A percentile compares a stretch with the other conserved stretches of the same genome.
Conservation (phyloP, 2,113 vertebrate species). For the cattle (Bos taurus) region DNA sequence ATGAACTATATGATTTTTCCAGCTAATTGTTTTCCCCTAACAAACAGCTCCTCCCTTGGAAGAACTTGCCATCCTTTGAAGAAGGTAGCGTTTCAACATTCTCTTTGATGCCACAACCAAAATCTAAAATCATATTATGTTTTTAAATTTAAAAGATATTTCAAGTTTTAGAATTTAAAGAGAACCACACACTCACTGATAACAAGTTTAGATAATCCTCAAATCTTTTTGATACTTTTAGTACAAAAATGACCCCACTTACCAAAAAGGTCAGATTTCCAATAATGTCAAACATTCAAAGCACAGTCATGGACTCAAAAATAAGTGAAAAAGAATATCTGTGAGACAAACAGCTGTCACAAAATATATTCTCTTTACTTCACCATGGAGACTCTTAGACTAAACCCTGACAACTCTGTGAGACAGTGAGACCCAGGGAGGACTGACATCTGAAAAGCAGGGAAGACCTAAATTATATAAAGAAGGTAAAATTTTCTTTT, state of each 20-base stretch:
- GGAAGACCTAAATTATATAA: not conserved
- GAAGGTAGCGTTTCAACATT: not conserved
- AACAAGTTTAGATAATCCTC: not conserved
- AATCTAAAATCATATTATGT: not conserved
- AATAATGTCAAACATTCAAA: not conserved
- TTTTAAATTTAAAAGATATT: not conserved
- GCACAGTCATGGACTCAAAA: not conserved
- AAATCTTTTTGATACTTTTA: not conserved
- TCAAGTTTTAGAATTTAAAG: conserved; percentile 7
- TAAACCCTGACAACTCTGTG: not conserved
- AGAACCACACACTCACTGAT: not conserved
- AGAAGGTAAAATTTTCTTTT: not conserved
- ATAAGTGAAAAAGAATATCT: not conserved
- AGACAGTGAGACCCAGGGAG: not conserved
- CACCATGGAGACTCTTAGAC: not conserved
- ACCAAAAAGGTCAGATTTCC: not conserved
- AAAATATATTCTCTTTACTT: not conserved
- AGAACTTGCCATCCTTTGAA: not conserved
- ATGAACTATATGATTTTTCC: not conserved
- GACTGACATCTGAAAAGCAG: not conserved
- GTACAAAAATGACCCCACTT: not conserved
- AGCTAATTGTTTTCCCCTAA: conserved; percentile 14
- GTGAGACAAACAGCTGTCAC: not conserved
- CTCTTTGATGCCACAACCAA: not conserved
- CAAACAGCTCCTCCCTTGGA: not conserved